Evolutionary conservation across 2,113 vertebrate genomes (phyloP).

Genomic region (Pseudorasbora parva): DNA sequence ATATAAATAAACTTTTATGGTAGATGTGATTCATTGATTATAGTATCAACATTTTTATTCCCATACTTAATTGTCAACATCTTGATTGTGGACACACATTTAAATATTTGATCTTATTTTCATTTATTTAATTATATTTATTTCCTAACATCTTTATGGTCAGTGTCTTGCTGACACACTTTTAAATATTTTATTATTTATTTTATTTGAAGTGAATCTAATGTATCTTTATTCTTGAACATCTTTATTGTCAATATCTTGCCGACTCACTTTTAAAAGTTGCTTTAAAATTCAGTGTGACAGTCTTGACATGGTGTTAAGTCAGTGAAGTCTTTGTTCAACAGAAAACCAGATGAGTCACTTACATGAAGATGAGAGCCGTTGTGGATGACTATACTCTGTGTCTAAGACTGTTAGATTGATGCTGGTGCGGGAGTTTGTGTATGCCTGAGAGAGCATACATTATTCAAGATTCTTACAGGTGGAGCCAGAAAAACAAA

Average conservation of each 20-base stretch:
- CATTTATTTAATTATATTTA: no score
- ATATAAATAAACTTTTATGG: no score
- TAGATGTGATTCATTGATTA: no score
- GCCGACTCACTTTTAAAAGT: background rate
- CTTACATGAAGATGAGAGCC: background rate
- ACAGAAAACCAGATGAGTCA: slow-evolving; percentile 1
- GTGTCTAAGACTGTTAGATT: background rate
- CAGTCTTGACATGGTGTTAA: background rate
- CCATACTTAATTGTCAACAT: background rate
- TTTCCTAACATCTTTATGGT: no score
- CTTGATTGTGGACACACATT: background rate
- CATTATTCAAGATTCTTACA: slow-evolving; percentile 38
- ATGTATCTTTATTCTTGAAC: background rate
- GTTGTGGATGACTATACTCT: background rate
- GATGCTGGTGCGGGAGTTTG: background rate
- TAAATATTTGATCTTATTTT: no score
- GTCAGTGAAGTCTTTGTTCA: background rate
- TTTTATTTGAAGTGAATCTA: background rate
- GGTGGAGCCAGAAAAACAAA: slow-evolving; percentile 29
- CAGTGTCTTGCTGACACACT: background rate
- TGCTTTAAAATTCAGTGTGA: background rate
- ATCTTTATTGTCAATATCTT: background rate
- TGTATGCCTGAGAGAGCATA: slow-evolving; percentile 28
- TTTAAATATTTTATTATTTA: background rate
- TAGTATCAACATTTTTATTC: background rate